These are phyloP conservation scores for Agrilus biguttatus DNA, from an alignment of 2,888 invertebrate species.

Conservation along the genomic window DNA sequence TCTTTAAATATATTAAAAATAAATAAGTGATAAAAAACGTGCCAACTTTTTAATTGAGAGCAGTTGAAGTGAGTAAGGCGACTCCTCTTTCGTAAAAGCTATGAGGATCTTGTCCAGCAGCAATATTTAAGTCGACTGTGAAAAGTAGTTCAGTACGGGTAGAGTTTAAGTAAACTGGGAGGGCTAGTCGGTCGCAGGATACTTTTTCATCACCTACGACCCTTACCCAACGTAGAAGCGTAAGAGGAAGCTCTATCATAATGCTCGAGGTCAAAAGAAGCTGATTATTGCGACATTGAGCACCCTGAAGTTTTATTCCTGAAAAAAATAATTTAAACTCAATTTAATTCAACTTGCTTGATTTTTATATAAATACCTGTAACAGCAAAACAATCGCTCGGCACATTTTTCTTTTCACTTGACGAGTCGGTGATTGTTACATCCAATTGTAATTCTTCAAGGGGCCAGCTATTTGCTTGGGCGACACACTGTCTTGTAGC, in stretches of 20 bases:
- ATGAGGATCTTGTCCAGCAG: conserved; percentile 80
- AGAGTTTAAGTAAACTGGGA: conserved; percentile 96
- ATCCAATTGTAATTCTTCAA: conserved; percentile 86
- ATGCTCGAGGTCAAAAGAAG: conserved; percentile 86
- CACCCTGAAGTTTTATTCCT: conserved; percentile 92
- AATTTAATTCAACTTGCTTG: conserved; percentile 8
- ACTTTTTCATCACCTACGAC: conserved; percentile 28
- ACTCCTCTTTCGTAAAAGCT: conserved; percentile 98
- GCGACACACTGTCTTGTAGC: conserved; percentile 98
- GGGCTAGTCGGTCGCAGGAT: conserved; percentile 54
- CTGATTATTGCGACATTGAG: conserved; percentile 82
- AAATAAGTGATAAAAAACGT: conserved; percentile 1
- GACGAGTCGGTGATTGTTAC: conserved; percentile 50
- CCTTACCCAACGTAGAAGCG: conserved; percentile 74
- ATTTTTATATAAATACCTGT: conserved; percentile 23
- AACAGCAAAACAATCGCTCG: conserved; percentile 34
- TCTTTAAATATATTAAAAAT: neutral
- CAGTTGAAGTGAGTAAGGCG: conserved; percentile 86
- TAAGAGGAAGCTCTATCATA: conserved; percentile 83
- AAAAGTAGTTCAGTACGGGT: conserved; percentile 89
- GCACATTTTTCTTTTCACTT: conserved; percentile 23
- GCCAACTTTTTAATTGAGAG: conserved; percentile 50
- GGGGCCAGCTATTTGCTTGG: conserved; percentile 90
- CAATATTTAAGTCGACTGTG: conserved; percentile 86
- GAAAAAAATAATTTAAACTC: conserved; percentile 34